A percentile compares a stretch with the other conserved stretches of the same genome.
Conservation (phyloP, 2,113 vertebrate genomes). For the Orcinus orca region DNA sequence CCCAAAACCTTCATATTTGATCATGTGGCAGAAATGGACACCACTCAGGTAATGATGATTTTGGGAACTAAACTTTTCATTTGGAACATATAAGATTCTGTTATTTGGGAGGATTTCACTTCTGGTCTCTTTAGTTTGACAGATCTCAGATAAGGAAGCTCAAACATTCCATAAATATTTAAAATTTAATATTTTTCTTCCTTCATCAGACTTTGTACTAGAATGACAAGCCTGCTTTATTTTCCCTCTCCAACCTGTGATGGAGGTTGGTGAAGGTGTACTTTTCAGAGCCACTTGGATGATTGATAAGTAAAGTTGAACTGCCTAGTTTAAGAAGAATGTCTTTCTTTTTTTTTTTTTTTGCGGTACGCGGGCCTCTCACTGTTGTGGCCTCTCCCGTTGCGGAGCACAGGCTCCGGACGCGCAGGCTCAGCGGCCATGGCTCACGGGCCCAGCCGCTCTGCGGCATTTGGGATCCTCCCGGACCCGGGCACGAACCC, state of each 20-base stretch:
- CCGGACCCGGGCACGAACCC: too few species aligned
- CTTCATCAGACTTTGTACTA: neutral
- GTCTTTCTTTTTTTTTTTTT: neutral
- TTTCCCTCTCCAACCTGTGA: neutral
- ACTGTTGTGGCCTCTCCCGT: too few species aligned
- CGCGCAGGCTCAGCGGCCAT: too few species aligned
- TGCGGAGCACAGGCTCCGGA: too few species aligned
- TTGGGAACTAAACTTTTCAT: neutral
- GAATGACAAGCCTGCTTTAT: neutral
- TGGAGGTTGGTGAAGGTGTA: neutral
- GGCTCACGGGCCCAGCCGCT: too few species aligned
- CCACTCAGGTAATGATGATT: slow-evolving; percentile 90
- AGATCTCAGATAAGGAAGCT: neutral
- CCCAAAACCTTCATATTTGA: slow-evolving; percentile 95
- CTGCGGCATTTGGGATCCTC: too few species aligned
- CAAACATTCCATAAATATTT: neutral
- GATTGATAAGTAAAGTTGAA: neutral
- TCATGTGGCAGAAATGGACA: slow-evolving; percentile 92
- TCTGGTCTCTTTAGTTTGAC: neutral
- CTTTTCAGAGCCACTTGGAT: neutral
- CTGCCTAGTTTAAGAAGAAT: neutral
- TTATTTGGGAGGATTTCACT: slow-evolving; percentile 19
- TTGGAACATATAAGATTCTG: neutral
- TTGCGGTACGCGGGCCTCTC: too few species aligned
- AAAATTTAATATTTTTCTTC: slow-evolving; percentile 15